phyloP scores from a whole-genome alignment of 2,113 vertebrate species.

The Anarrhichthys ocellatus region DNA sequence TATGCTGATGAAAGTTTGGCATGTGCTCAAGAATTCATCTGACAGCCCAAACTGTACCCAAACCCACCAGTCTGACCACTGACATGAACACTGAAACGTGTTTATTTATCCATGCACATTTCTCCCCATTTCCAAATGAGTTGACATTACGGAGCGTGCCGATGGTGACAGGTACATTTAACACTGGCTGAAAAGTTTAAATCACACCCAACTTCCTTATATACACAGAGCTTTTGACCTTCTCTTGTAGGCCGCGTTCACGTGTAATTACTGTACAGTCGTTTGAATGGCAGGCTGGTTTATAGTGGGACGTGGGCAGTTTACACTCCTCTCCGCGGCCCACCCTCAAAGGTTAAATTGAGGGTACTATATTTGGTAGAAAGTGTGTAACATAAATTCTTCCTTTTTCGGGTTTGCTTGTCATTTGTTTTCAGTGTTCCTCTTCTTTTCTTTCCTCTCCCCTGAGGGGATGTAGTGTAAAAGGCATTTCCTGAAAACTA shows the following conservation, averaged over 20 bases:
- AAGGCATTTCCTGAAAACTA: slow-evolving; percentile 19
- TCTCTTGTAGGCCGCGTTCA: slow-evolving; percentile 50
- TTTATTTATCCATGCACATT: slow-evolving; percentile 74
- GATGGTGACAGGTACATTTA: slow-evolving; percentile 74
- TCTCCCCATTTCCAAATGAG: slow-evolving; percentile 64
- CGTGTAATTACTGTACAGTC: slow-evolving; percentile 60
- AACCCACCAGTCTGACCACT: slow-evolving; percentile 40
- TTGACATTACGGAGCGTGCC: slow-evolving; percentile 64
- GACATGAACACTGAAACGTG: slow-evolving; percentile 48
- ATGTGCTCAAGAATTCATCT: slow-evolving; percentile 52
- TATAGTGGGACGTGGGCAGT: slow-evolving; percentile 32
- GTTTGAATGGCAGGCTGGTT: slow-evolving; percentile 60
- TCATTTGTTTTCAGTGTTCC: slow-evolving; percentile 3
- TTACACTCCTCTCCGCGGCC: slow-evolving; percentile 18
- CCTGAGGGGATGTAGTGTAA: slow-evolving; percentile 4
- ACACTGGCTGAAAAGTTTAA: slow-evolving; percentile 68
- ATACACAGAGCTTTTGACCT: slow-evolving; percentile 52
- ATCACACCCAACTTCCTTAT: slow-evolving; percentile 59
- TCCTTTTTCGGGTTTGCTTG: slow-evolving; percentile 28
- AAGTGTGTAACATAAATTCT: slow-evolving; percentile 11
- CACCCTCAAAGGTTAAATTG: slow-evolving; percentile 30
- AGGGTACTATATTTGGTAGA: slow-evolving; percentile 5
- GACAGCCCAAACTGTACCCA: slow-evolving; percentile 49
- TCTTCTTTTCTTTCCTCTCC: slow-evolving; percentile 1
- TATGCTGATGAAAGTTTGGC: slow-evolving; percentile 54